phyloP scores from a whole-genome alignment of 1,140 invertebrate genomes.

The Thrips palmi region DNA sequence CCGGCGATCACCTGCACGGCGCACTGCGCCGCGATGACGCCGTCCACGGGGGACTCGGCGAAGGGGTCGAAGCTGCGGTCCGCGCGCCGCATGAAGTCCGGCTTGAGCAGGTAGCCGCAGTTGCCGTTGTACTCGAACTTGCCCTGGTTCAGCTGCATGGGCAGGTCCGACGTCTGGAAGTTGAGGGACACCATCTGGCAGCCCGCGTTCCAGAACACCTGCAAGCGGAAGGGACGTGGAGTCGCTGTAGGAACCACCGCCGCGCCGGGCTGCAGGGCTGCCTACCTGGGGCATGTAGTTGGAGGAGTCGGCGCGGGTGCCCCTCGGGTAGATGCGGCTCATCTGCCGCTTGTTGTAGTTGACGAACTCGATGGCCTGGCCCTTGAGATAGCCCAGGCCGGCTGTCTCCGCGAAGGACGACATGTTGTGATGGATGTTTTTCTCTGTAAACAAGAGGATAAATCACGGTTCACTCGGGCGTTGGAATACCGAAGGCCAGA shows the following conservation, averaged over 20 bases:
- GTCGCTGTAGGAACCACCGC: not conserved
- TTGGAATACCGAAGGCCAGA: too few species aligned
- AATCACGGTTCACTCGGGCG: not conserved
- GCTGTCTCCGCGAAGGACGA: constrained; percentile 96
- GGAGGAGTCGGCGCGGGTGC: constrained; percentile 94
- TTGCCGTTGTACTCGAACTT: constrained; percentile 99
- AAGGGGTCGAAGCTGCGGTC: constrained; percentile 98
- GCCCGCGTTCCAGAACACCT: constrained; percentile 84
- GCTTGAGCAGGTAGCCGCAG: constrained; percentile 92
- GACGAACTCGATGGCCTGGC: constrained; percentile 93
- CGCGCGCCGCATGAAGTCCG: constrained; percentile 94
- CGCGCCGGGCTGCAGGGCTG: too few species aligned
- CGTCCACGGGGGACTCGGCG: constrained; percentile 96
- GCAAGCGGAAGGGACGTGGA: constrained; percentile 6
- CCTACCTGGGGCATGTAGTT: constrained; percentile 98
- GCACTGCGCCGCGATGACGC: constrained; percentile 97
- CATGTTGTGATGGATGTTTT: constrained; percentile 95
- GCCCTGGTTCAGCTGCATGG: constrained; percentile 99
- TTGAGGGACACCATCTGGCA: constrained; percentile 99
- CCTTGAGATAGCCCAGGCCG: constrained; percentile 86
- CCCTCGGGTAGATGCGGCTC: constrained; percentile 97
- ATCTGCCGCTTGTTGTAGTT: constrained; percentile 99
- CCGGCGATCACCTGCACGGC: constrained; percentile 97
- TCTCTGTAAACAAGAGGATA: constrained; percentile 41
- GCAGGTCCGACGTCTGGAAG: constrained; percentile 97